These are phyloP conservation scores for Alcedo atthis DNA, from an alignment of 2,797 vertebrate species.

Conservation along the genomic window DNA sequence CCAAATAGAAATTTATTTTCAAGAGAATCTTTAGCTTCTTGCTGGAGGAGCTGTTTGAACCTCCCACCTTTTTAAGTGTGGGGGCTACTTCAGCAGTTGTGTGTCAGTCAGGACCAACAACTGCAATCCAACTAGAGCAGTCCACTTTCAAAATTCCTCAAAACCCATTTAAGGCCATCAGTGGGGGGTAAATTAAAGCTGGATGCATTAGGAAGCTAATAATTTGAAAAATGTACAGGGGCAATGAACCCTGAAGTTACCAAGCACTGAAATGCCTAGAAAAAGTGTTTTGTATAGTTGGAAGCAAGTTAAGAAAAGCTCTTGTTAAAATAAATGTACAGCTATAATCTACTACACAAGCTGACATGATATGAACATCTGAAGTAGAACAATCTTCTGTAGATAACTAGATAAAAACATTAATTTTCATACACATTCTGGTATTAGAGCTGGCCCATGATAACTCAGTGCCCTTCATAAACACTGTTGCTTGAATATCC, in stretches of 20 bases:
- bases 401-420: background rate
- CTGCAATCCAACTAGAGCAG: slow-evolving; percentile 38
- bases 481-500: background rate
- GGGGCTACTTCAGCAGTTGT: slow-evolving; percentile 56
- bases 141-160: slow-evolving; percentile 75
- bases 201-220: slow-evolving; percentile 78
- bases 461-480: background rate
- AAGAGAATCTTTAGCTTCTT: slow-evolving; percentile 41
- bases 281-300: slow-evolving; percentile 57
- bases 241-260: slow-evolving; percentile 80
- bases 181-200: slow-evolving; percentile 81
- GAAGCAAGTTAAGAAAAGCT: slow-evolving; percentile 54
- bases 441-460: background rate
- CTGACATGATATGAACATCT: background rate
- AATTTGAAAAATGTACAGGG: slow-evolving; percentile 80
- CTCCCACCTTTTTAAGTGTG: slow-evolving; percentile 38
- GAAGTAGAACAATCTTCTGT: background rate
- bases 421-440: background rate
- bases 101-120: slow-evolving; percentile 50
- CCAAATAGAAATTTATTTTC: slow-evolving; percentile 40
- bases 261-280: slow-evolving; percentile 66
- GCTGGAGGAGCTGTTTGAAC: slow-evolving; percentile 13
- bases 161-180: slow-evolving; percentile 74
- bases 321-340: slow-evolving; percentile 5
- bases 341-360: background rate